These are phyloP conservation scores for Lepidochrysops patricia DNA, from an alignment of 2,888 invertebrate species.

Conservation along the genomic window DNA sequence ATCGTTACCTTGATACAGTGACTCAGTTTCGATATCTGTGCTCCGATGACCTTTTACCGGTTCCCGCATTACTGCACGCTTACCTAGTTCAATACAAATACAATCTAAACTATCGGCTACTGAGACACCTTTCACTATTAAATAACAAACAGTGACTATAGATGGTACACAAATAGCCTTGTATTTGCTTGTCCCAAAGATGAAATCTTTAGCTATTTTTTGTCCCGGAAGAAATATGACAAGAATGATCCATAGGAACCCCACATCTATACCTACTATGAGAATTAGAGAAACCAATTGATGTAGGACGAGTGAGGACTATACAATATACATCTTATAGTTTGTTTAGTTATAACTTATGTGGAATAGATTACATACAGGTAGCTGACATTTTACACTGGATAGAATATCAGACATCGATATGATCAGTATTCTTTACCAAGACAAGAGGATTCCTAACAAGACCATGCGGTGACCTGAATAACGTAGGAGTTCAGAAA, in stretches of 20 bases:
- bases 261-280: too few relatives aligned
- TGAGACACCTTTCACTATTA: neutral
- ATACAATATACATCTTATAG: too few relatives aligned
- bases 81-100: constrained; percentile 31
- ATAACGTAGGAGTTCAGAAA: neutral
- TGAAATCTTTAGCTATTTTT: too few relatives aligned
- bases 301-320: too few relatives aligned
- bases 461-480: neutral
- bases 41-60: constrained; percentile 67
- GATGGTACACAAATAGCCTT: neutral
- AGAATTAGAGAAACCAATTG: neutral
- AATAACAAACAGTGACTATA: neutral
- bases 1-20: constrained; percentile 64
- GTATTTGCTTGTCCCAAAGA: too few relatives aligned
- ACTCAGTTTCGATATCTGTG: constrained; percentile 68
- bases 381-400: neutral
- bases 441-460: neutral
- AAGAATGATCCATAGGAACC: too few relatives aligned
- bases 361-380: neutral
- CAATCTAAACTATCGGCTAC: constrained; percentile 2
- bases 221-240: too few relatives aligned
- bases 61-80: constrained; percentile 46
- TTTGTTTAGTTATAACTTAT: neutral
- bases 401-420: neutral
- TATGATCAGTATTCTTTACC: neutral